Evolutionary conservation across 2,888 invertebrate genomes (phyloP).

Genomic region (Cosmia trapezina): DNA sequence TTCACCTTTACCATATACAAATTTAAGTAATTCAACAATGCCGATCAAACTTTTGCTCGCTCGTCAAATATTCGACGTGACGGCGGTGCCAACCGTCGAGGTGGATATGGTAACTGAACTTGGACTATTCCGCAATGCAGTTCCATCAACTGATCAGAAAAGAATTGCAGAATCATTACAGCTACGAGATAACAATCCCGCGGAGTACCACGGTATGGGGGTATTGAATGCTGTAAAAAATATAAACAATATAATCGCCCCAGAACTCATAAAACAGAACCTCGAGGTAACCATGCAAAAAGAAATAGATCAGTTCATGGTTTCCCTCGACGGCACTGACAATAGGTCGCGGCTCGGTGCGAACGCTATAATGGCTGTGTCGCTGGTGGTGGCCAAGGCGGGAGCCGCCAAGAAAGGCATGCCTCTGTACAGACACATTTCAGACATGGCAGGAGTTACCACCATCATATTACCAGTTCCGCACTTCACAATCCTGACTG

Average conservation of each 20-base stretch:
- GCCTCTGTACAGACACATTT: conserved; percentile 97
- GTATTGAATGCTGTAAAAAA: conserved; percentile 97
- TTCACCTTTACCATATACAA: conserved; percentile 14
- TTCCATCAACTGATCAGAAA: conserved; percentile 98
- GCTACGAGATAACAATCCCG: conserved; percentile 96
- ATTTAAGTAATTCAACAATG: conserved; percentile 88
- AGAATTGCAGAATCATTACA: conserved; percentile 98
- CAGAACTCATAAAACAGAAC: conserved; percentile 94
- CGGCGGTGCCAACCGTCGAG: conserved; percentile 99
- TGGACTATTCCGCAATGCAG: conserved; percentile 97
- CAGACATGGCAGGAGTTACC: conserved; percentile 97
- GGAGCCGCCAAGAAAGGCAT: conserved; percentile 98
- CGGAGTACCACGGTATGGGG: conserved; percentile 97
- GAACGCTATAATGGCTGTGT: conserved; percentile 98
- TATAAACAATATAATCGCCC: conserved; percentile 95
- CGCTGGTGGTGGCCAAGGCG: conserved; percentile 98
- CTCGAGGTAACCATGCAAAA: conserved; percentile 97
- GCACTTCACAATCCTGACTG: conserved; percentile 99
- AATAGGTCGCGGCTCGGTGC: conserved; percentile 98
- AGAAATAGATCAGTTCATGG: conserved; percentile 96
- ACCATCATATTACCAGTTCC: conserved; percentile 98
- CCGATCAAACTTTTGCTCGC: conserved; percentile 97
- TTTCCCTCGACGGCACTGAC: conserved; percentile 98
- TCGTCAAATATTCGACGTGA: conserved; percentile 98
- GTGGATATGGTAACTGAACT: conserved; percentile 95